A percentile compares a stretch with the other conserved stretches of the same genome.
Conservation (phyloP, 2,888 invertebrate genomes). For the Quadroppia sp. region DNA sequence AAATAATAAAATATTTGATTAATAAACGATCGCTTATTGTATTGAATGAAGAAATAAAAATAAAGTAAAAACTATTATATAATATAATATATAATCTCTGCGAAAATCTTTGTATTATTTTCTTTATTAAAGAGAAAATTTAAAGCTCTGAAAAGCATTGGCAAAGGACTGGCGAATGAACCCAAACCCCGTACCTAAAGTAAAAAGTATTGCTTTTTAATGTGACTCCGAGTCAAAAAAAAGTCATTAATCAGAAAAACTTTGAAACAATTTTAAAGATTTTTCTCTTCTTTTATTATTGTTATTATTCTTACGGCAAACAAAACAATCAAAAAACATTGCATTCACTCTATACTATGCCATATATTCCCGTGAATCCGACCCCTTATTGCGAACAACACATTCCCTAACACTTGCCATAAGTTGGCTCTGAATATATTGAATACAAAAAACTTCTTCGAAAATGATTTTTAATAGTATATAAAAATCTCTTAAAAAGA, state of each 20-base stretch:
- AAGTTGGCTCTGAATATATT: neutral
- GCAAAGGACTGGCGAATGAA: neutral
- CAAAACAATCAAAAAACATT: neutral
- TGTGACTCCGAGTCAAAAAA: neutral
- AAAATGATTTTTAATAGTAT: neutral
- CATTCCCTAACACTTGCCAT: neutral
- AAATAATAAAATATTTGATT: neutral
- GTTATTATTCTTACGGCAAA: neutral
- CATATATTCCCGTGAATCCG: neutral
- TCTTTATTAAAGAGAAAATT: neutral
- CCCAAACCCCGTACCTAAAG: neutral
- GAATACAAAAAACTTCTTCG: neutral
- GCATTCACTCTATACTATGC: neutral
- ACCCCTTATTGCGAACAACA: neutral
- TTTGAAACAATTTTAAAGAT: neutral
- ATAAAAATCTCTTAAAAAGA: neutral
- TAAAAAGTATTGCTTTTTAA: slow-evolving; percentile 29
- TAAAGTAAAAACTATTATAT: neutral
- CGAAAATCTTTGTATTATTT: neutral
- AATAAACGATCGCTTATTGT: neutral
- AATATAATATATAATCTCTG: too few species aligned
- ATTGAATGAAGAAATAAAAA: neutral
- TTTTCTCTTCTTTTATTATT: neutral
- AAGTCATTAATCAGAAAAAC: slow-evolving; percentile 10
- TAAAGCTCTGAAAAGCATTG: neutral